Conservation (phyloP, 2,797 vertebrate genomes). For the Melanotaenia nigrans region DNA sequence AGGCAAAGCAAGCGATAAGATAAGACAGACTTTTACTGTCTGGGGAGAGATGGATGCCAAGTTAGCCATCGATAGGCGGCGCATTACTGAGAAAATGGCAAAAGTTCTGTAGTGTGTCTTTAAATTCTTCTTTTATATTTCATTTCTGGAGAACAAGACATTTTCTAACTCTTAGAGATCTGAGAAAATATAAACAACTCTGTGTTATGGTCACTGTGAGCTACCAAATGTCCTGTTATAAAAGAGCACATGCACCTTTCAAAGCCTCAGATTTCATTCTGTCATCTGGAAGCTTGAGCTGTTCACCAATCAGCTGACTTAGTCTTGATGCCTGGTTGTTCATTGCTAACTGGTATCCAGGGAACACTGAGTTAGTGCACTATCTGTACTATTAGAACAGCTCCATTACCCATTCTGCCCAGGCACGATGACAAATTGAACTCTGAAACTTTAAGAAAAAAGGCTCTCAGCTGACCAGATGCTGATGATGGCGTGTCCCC, state of each 20-base stretch:
- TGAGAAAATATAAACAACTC: neutral
- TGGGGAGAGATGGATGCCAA: no score
- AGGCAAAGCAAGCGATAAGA: no score
- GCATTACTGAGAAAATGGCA: no score
- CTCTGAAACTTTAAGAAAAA: slow-evolving; percentile 37
- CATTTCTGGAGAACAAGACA: neutral
- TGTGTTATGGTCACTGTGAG: neutral
- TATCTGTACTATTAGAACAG: slow-evolving; percentile 64
- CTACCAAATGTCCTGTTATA: neutral
- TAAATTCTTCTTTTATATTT: neutral
- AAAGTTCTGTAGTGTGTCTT: no score
- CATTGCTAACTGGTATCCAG: slow-evolving; percentile 63
- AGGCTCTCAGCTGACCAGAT: slow-evolving; percentile 49
- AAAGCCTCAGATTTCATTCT: slow-evolving; percentile 27
- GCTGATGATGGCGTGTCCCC: slow-evolving; percentile 51
- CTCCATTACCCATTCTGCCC: slow-evolving; percentile 67
- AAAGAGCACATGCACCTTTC: slow-evolving; percentile 8
- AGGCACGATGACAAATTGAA: slow-evolving; percentile 68
- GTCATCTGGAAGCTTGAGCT: slow-evolving; percentile 14
- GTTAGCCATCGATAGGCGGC: no score
- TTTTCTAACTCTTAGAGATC: neutral
- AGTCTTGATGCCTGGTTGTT: slow-evolving; percentile 49
- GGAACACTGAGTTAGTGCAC: slow-evolving; percentile 66
- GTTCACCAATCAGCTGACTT: slow-evolving; percentile 37
- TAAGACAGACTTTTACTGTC: no score